Conservation (phyloP, 1,140 invertebrate species). For the Ceratina australensis region DNA sequence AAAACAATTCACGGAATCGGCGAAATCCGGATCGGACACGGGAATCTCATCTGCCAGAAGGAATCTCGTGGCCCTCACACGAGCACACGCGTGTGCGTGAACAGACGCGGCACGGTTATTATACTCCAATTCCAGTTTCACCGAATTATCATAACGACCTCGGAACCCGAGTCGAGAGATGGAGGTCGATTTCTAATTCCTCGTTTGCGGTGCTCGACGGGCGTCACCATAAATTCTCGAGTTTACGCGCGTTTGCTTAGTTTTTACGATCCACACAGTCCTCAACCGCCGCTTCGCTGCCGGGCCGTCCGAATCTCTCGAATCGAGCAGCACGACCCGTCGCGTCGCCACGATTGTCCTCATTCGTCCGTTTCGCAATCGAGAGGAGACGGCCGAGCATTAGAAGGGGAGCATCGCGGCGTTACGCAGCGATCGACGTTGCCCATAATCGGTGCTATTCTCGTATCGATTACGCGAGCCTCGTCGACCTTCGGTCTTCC, state of each 20-base stretch:
- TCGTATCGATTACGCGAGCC: slow-evolving; percentile 21
- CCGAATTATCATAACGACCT: slow-evolving; percentile 70
- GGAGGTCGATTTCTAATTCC: slow-evolving; percentile 74
- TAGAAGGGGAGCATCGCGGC: background rate
- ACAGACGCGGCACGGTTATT: slow-evolving; percentile 34
- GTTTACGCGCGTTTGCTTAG: slow-evolving; percentile 69
- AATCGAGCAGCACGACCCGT: background rate
- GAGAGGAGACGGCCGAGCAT: background rate
- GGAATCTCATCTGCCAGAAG: background rate
- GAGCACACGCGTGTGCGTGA: background rate
- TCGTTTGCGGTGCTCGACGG: slow-evolving; percentile 45
- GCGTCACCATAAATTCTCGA: slow-evolving; percentile 67
- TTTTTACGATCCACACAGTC: slow-evolving; percentile 67
- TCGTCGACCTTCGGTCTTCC: slow-evolving; percentile 11
- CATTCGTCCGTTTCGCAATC: slow-evolving; percentile 46
- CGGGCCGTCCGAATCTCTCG: slow-evolving; percentile 26
- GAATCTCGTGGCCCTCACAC: background rate
- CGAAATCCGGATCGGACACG: background rate
- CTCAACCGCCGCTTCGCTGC: slow-evolving; percentile 30
- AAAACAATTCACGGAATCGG: background rate
- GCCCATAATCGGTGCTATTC: slow-evolving; percentile 28
- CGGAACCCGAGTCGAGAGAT: slow-evolving; percentile 51
- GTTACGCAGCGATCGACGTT: background rate
- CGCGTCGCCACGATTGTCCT: slow-evolving; percentile 41
- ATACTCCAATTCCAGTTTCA: slow-evolving; percentile 73